These are phyloP conservation scores for Heterocephalus glaber DNA, from an alignment of 2,113 vertebrate genomes.

Conservation along the genomic window DNA sequence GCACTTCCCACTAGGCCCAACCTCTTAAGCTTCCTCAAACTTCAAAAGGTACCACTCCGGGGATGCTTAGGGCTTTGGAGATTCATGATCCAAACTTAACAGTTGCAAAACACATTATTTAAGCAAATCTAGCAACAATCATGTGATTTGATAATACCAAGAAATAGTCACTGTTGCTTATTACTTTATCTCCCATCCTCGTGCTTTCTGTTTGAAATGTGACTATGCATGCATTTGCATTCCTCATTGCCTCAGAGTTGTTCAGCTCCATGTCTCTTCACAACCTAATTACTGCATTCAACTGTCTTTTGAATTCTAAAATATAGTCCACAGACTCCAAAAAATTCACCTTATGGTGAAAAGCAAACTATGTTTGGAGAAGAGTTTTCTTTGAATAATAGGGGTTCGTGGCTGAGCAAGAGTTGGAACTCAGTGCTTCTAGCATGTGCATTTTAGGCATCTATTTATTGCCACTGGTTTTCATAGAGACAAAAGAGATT, in stretches of 20 bases:
- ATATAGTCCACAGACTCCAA: neutral
- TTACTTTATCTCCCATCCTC: neutral
- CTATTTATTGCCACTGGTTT: neutral
- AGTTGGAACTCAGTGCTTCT: neutral
- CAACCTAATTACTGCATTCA: neutral
- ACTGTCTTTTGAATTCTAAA: neutral
- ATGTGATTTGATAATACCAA: neutral
- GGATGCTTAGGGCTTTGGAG: neutral
- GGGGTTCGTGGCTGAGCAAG: neutral
- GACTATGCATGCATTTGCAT: neutral
- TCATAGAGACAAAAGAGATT: neutral
- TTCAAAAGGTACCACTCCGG: neutral
- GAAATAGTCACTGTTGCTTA: neutral
- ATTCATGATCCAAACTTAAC: neutral
- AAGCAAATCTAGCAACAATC: neutral
- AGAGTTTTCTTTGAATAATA: neutral
- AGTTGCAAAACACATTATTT: neutral
- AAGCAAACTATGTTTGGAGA: neutral
- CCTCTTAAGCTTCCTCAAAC: neutral
- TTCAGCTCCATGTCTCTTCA: neutral
- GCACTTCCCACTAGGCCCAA: neutral
- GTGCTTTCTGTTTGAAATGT: slow-evolving; percentile 26
- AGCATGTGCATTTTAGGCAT: neutral
- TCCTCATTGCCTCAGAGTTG: neutral
- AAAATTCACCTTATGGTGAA: neutral